Evolutionary conservation across 2,888 invertebrate genomes (phyloP), one percentile per base, ranked within the genome.

Genomic region (Polydrusus tereticollis): DNA sequence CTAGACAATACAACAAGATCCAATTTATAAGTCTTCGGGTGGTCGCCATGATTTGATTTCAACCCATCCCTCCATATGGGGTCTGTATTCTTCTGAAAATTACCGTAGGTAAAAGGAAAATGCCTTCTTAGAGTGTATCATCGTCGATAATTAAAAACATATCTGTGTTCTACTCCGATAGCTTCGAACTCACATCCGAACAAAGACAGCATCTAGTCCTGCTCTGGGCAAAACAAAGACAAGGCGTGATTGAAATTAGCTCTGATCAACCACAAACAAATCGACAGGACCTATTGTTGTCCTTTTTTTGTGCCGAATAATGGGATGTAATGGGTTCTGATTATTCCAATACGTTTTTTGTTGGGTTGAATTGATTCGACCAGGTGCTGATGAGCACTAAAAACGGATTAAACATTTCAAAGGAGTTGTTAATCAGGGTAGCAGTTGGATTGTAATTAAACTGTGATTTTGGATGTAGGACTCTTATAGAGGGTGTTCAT

Each of bases 291-390:
- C 58, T 64, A 41, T 70, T 64, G 64, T 70, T 57, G 52, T 70
- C 38, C 21, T 10, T 23, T 69, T 47, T 70, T 70, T 70, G 38
- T 64, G 64, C 69, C 58, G 64, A 57, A 70, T 70, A 70, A 70
- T 70, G 64, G 64, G 63, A 70, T 23, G 63, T 70, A 70, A 70
- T 70, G 50, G 69, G 64, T 70, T 70, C 26, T 64, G 69, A 70
- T 70, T 70, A 64, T 64, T 70, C 57, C 69, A 70, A 70, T 70
- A 63, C 47, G 23, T 70, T 70, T 68, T 70, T 64, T 63, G 57
- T 62, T 33, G 57, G 69, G 10, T 63, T n/a, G 45, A 62, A 69
- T 69, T 69, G 69, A 69, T 69, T 64, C 38, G 38, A 36, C 69
- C 69, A 70, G 69, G 69, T 70, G 69, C 43, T 36, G 63, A 69